phyloP scores from a whole-genome alignment of 2,797 vertebrate species.

The Dipus sagitta region DNA sequence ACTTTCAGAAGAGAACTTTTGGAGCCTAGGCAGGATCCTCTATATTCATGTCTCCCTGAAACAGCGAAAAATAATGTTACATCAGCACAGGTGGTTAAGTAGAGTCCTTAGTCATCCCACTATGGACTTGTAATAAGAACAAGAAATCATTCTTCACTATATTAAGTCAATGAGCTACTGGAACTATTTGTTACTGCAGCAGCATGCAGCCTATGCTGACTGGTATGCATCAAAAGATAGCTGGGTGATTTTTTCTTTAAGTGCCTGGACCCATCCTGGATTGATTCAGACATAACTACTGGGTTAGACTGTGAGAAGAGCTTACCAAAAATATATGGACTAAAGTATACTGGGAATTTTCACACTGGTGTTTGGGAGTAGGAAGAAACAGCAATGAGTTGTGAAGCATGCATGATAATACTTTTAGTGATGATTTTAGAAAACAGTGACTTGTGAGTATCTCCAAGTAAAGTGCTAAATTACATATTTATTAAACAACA shows the following conservation, averaged over 20 bases:
- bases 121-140: background rate
- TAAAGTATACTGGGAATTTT: background rate
- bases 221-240: background rate
- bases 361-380: background rate
- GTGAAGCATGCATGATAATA: background rate
- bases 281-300: background rate
- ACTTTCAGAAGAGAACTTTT: conserved; percentile 36
- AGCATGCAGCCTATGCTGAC: background rate
- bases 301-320: background rate
- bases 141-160: background rate
- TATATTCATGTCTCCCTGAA: background rate
- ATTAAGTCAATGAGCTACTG: background rate
- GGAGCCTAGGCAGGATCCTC: background rate
- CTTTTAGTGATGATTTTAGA: conserved; percentile 60
- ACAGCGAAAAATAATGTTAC: background rate
- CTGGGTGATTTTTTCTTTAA: background rate
- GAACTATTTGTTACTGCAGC: background rate
- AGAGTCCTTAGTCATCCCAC: background rate
- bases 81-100: background rate
- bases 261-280: background rate
- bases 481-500: conserved; percentile 83
- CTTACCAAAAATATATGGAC: background rate
- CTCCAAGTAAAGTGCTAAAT: conserved; percentile 79
- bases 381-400: conserved; percentile 6
- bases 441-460: conserved; percentile 41